Evolutionary conservation across 2,797 vertebrate genomes (phyloP).

Genomic region (Sphaeramia orbicularis): DNA sequence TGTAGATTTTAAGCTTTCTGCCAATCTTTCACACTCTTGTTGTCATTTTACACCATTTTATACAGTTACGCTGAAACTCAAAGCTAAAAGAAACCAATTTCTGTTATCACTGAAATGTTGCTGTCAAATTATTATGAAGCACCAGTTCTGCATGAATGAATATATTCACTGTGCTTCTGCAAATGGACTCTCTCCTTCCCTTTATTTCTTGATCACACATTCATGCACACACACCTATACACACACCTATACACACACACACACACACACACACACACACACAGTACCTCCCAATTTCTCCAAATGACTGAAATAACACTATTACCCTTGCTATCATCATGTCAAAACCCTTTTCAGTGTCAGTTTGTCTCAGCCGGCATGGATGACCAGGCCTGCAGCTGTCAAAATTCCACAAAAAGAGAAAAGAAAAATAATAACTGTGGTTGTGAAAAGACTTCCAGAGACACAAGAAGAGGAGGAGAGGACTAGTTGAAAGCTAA

Average conservation of each 20-base stretch:
- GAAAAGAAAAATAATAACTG: slow-evolving; percentile 44
- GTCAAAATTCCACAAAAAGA: slow-evolving; percentile 66
- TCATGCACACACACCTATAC: slow-evolving; percentile 22
- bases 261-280: slow-evolving; percentile 28
- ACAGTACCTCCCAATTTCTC: slow-evolving; percentile 50
- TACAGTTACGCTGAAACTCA: slow-evolving; percentile 37
- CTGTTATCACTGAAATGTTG: slow-evolving; percentile 56
- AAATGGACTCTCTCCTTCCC: slow-evolving; percentile 48
- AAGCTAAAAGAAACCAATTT: slow-evolving; percentile 32
- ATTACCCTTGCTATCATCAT: slow-evolving; percentile 73
- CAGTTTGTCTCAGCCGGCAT: slow-evolving; percentile 59
- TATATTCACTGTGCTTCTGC: slow-evolving; percentile 42
- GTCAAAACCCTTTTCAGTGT: slow-evolving; percentile 70
- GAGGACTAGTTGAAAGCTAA: slow-evolving; percentile 54
- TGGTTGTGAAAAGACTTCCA: slow-evolving; percentile 41
- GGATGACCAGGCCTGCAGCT: slow-evolving; percentile 72
- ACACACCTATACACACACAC: slow-evolving; percentile 20
- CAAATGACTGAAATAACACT: slow-evolving; percentile 80
- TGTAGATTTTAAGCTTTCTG: slow-evolving; percentile 10
- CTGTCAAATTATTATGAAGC: slow-evolving; percentile 54
- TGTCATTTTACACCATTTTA: slow-evolving; percentile 42
- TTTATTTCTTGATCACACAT: slow-evolving; percentile 1
- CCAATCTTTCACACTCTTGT: slow-evolving; percentile 37
- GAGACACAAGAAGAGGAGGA: slow-evolving; percentile 25
- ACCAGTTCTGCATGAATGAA: slow-evolving; percentile 47